These are phyloP conservation scores for Agonopterix arenella DNA, from an alignment of 2,888 invertebrate genomes.

Conservation along the genomic window DNA sequence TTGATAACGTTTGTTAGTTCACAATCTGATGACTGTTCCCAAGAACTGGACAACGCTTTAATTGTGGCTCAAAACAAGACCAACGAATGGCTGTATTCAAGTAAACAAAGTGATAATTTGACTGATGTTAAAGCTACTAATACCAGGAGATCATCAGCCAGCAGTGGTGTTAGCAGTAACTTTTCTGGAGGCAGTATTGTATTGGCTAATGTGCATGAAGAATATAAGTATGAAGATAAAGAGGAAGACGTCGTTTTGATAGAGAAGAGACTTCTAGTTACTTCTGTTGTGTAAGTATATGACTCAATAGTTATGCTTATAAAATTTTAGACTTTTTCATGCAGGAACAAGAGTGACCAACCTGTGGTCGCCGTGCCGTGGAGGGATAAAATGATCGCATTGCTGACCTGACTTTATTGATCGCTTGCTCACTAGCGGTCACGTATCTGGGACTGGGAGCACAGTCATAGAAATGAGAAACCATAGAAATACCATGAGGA, in stretches of 20 bases:
- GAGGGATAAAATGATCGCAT: no score
- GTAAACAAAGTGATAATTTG: slow-evolving; percentile 22
- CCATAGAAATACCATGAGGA: no score
- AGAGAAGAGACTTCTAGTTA: slow-evolving; percentile 78
- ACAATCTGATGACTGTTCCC: slow-evolving; percentile 28
- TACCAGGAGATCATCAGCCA: slow-evolving; percentile 62
- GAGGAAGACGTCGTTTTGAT: slow-evolving; percentile 83
- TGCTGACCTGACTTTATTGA: no score
- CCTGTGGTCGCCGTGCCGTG: no score
- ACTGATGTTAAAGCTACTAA: slow-evolving; percentile 34
- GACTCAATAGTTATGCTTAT: no score
- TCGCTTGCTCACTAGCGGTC: no score
- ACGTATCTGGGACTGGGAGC: no score
- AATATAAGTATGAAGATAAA: slow-evolving; percentile 85
- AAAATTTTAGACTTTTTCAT: no score
- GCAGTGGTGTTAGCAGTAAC: slow-evolving; percentile 64
- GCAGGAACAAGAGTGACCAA: no score
- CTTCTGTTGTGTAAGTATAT: slow-evolving; percentile 70
- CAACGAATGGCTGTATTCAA: slow-evolving; percentile 53
- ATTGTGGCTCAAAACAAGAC: slow-evolving; percentile 57
- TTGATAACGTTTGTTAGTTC: slow-evolving; percentile 14
- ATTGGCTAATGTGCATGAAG: slow-evolving; percentile 80
- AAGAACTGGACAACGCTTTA: slow-evolving; percentile 48
- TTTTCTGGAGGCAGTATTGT: slow-evolving; percentile 61
- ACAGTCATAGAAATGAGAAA: no score